These are phyloP conservation scores for Heliopora coerulea DNA, from an alignment of 92 coral and sea anemone species.

Conservation along the genomic window DNA sequence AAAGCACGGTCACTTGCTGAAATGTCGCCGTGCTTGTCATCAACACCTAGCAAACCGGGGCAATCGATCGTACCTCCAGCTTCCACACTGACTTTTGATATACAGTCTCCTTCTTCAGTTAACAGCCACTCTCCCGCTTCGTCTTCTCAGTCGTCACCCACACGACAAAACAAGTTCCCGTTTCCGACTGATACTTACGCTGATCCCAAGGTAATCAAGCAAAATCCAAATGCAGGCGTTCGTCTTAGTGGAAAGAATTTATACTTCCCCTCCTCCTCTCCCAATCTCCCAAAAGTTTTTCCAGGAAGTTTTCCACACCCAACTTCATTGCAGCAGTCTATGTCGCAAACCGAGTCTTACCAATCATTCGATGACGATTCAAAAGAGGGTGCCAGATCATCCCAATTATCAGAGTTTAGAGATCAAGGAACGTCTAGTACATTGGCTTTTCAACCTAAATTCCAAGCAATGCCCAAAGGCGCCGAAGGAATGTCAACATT, in stretches of 20 bases:
- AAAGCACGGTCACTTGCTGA: background rate
- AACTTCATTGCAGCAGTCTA: background rate
- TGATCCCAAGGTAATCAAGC: background rate
- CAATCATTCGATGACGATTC: background rate
- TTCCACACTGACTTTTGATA: background rate
- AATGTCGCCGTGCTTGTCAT: constrained; percentile 25
- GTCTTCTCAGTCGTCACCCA: background rate
- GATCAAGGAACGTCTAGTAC: background rate
- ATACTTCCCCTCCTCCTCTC: background rate
- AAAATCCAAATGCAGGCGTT: background rate
- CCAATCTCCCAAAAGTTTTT: constrained; percentile 1
- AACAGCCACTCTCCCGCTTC: no score
- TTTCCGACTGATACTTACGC: background rate
- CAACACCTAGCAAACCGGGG: constrained; percentile 10
- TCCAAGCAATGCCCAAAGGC: constrained; percentile 2
- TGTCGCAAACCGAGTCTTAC: background rate
- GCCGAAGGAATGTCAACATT: constrained; percentile 15
- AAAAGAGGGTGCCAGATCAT: background rate
- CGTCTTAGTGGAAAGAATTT: background rate
- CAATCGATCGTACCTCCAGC: background rate
- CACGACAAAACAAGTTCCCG: background rate
- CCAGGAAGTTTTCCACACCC: background rate
- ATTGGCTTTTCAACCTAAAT: constrained; percentile 1
- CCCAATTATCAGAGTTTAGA: background rate
- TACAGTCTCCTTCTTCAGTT: background rate